Percentiles rank a stretch among this genome's conserved stretches.
phyloP scores from a whole-genome alignment of 2,797 vertebrate species.

The Tangara arthus region DNA sequence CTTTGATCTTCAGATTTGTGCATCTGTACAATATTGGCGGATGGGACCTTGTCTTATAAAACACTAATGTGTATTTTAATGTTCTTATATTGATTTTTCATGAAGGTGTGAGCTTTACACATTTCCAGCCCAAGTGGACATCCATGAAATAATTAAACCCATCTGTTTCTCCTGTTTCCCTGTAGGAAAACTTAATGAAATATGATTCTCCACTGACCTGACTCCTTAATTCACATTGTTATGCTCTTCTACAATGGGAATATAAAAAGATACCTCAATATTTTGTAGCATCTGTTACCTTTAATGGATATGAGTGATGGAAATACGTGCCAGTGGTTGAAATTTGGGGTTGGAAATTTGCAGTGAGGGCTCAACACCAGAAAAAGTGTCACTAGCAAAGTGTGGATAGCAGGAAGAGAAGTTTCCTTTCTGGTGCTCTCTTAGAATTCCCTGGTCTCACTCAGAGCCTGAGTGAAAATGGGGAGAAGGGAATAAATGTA shows the following conservation, averaged over 20 bases:
- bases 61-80: background rate
- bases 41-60: background rate
- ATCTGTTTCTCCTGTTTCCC: background rate
- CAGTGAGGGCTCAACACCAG: background rate
- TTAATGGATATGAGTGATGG: background rate
- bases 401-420: accelerated
- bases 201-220: background rate
- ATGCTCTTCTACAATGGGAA: background rate
- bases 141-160: background rate
- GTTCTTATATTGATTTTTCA: background rate
- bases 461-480: background rate
- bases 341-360: background rate
- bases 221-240: background rate
- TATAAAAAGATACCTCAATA: background rate
- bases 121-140: background rate
- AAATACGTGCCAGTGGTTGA: background rate
- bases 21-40: background rate
- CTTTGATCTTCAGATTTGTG: background rate
- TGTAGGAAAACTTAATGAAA: background rate
- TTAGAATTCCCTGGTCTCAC: background rate
- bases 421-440: background rate
- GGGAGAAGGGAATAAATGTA: no score
- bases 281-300: background rate
- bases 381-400: background rate
- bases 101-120: background rate